Evolutionary conservation across 2,797 vertebrate species (phyloP).

Genomic region (Enoplosus armatus): DNA sequence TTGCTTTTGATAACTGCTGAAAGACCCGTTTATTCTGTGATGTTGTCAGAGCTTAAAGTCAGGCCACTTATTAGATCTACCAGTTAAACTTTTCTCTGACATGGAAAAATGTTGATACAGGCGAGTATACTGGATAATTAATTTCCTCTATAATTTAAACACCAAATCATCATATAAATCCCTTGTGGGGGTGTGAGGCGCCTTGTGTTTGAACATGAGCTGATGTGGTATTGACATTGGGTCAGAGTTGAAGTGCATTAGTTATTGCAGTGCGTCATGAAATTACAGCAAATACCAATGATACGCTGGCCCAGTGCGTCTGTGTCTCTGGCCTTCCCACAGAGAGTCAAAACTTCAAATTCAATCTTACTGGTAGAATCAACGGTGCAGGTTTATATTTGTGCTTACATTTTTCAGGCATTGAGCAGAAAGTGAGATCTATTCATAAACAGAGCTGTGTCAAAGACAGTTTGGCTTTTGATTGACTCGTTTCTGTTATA

Average conservation of each 20-base stretch:
- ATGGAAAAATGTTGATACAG: conserved; percentile 77
- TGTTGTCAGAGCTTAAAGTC: conserved; percentile 56
- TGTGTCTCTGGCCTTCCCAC: conserved; percentile 54
- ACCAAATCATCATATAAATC: conserved; percentile 62
- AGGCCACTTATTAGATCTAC: conserved; percentile 62
- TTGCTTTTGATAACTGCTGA: conserved; percentile 75
- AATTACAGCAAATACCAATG: conserved; percentile 69
- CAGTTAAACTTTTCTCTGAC: conserved; percentile 72
- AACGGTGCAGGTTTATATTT: conserved; percentile 2
- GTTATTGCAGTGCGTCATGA: conserved; percentile 76
- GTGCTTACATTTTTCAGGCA: conserved; percentile 28
- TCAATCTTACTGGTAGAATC: conserved; percentile 61
- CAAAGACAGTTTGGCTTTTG: conserved; percentile 9
- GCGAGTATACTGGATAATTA: conserved; percentile 63
- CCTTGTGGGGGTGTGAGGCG: conserved; percentile 41
- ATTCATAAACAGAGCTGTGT: neutral
- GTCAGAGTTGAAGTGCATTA: conserved; percentile 77
- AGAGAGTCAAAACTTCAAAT: conserved; percentile 61
- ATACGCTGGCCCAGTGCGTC: conserved; percentile 51
- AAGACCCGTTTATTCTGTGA: conserved; percentile 71
- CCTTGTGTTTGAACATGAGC: conserved; percentile 67
- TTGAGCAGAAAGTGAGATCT: neutral
- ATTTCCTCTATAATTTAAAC: conserved; percentile 72
- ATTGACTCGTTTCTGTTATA: neutral
- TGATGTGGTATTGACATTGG: conserved; percentile 80